phyloP scores from a whole-genome alignment of 1,140 invertebrate species.

The Diorhabda elongata region DNA sequence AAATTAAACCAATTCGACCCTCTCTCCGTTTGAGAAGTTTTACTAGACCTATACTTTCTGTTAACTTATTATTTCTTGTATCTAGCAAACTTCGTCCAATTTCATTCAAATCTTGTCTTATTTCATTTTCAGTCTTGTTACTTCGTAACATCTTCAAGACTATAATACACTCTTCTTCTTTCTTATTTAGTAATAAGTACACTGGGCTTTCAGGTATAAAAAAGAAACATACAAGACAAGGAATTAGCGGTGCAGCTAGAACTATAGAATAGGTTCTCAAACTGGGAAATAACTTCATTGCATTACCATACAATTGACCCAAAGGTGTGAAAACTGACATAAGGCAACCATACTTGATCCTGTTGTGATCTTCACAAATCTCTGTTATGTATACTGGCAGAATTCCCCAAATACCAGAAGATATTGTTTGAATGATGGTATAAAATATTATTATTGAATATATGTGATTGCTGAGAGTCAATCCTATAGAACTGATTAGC shows the following conservation, averaged over 20 bases:
- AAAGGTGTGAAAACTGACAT: slow-evolving; percentile 1
- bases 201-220: slow-evolving; percentile 8
- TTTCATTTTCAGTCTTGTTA: slow-evolving; percentile 7
- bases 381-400: not conserved
- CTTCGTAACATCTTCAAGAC: not conserved
- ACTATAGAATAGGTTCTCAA: not conserved
- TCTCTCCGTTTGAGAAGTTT: not conserved
- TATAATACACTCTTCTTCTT: not conserved
- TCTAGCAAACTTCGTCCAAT: not conserved
- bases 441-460: not conserved
- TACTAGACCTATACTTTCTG: not conserved
- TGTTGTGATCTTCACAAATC: slow-evolving; percentile 15
- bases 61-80: not conserved
- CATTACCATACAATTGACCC: slow-evolving; percentile 3
- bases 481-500: not conserved
- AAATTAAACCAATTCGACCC: not conserved
- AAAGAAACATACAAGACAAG: not conserved
- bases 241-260: not conserved
- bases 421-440: not conserved
- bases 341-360: not conserved
- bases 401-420: not conserved
- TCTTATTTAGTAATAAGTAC: not conserved
- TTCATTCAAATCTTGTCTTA: not conserved
- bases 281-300: not conserved
- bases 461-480: not conserved